Percentiles rank a stretch among this genome's conserved stretches.
Conservation (phyloP, 1,140 invertebrate species). For the Ptiloglossa arizonensis region DNA sequence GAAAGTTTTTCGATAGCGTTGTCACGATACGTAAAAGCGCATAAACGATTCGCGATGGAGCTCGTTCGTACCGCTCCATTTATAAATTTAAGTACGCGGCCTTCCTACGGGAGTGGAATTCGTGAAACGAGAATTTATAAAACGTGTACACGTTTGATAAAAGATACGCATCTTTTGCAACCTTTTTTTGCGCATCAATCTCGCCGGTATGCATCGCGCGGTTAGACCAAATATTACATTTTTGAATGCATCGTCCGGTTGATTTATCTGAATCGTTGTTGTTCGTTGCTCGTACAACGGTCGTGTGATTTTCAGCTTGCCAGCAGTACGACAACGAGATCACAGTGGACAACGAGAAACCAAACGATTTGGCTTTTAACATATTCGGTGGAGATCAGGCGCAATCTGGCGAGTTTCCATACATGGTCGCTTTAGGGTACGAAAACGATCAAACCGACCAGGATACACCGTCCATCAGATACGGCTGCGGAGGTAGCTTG, state of each 20-base stretch:
- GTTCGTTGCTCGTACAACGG: neutral
- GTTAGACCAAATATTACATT: too few species aligned
- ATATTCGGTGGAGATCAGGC: conserved; percentile 62
- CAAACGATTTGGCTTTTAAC: conserved; percentile 58
- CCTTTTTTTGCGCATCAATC: neutral
- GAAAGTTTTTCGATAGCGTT: neutral
- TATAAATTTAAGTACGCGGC: neutral
- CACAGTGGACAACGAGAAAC: neutral
- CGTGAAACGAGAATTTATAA: too few species aligned
- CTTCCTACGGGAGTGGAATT: neutral
- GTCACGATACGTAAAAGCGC: neutral
- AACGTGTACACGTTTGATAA: neutral
- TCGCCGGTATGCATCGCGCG: too few species aligned
- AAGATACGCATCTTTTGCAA: neutral
- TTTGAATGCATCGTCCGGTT: too few species aligned
- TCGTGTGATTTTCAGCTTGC: conserved; percentile 69
- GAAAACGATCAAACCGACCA: conserved; percentile 2
- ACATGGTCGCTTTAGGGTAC: conserved; percentile 74
- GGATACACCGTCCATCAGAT: conserved; percentile 71
- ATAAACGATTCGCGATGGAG: neutral
- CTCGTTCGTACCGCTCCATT: neutral
- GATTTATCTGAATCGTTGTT: neutral
- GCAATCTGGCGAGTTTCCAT: conserved; percentile 72
- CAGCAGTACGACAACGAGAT: conserved; percentile 71
- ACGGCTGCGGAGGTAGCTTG: conserved; percentile 91